Conservation (phyloP, 2,113 vertebrate species). For the Pseudorasbora parva region DNA sequence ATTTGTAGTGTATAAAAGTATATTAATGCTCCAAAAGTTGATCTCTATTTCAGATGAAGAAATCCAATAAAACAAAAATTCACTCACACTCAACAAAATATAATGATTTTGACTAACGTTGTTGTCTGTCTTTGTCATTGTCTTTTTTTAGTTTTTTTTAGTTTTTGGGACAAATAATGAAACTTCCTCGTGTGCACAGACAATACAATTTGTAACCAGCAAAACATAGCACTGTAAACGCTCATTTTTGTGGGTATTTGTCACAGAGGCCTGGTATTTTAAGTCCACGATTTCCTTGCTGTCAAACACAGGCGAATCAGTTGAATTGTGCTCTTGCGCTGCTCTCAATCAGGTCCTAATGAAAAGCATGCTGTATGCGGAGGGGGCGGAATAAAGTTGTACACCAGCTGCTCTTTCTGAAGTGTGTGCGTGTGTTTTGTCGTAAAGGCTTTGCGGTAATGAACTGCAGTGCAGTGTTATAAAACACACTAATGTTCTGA, state of each 20-base stretch:
- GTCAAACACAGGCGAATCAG: constrained; percentile 72
- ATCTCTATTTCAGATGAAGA: constrained; percentile 13
- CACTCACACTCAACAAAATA: neutral
- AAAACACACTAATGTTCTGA: constrained; percentile 66
- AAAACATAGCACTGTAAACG: constrained; percentile 39
- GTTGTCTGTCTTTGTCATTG: neutral
- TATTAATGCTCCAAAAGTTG: neutral
- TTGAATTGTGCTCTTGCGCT: constrained; percentile 74
- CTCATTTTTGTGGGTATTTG: constrained; percentile 42
- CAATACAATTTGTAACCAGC: neutral
- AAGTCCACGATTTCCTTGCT: constrained; percentile 65
- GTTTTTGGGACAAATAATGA: neutral
- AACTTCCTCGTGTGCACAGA: neutral
- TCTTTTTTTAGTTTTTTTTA: no score
- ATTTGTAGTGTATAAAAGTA: no score
- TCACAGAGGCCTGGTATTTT: constrained; percentile 31
- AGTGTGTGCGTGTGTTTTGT: constrained; percentile 70
- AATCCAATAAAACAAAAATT: constrained; percentile 5
- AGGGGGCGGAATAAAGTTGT: constrained; percentile 68
- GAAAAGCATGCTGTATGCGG: constrained; percentile 69
- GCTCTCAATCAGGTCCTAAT: constrained; percentile 78
- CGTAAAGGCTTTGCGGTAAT: constrained; percentile 72
- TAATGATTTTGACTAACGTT: neutral
- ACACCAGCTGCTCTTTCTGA: constrained; percentile 78
- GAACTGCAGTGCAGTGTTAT: constrained; percentile 66